Evolutionary conservation across 2,113 vertebrate species (phyloP).

Genomic region (Chloropsis cyanopogon): DNA sequence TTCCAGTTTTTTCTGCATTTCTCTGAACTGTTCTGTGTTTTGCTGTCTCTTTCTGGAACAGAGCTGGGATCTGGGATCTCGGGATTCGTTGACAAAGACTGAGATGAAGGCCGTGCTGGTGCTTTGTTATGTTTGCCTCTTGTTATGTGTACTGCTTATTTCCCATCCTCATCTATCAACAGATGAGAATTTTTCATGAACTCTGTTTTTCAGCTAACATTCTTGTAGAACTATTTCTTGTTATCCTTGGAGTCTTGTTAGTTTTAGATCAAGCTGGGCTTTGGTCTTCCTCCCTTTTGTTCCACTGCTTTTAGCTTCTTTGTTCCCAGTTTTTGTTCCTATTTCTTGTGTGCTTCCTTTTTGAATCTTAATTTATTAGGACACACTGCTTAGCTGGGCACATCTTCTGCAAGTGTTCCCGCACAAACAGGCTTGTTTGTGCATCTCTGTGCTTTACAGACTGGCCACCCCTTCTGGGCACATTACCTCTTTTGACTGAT

Average conservation of each 20-base stretch:
- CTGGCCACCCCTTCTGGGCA: not conserved
- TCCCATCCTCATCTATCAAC: not conserved
- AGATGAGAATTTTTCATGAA: not conserved
- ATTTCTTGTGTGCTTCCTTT: not conserved
- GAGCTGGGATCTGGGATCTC: not conserved
- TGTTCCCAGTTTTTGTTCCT: not conserved
- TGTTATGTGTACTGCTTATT: not conserved
- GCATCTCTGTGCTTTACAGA: not conserved
- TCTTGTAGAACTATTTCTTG: not conserved
- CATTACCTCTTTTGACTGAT: not conserved
- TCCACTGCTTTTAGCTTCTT: not conserved
- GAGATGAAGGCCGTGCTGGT: not conserved
- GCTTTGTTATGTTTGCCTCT: not conserved
- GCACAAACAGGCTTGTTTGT: not conserved
- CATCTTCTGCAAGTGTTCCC: not conserved
- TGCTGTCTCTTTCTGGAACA: not conserved
- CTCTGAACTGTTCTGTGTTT: not conserved
- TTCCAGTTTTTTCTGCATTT: not conserved
- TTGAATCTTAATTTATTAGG: not conserved
- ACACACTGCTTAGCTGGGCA: not conserved
- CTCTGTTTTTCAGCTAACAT: not conserved
- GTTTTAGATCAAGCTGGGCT: not conserved
- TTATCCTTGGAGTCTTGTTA: not conserved
- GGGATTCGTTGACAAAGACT: not conserved
- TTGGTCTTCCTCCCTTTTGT: not conserved